Percentiles rank a stretch among this genome's conserved stretches.
Conservation (phyloP, 37 sponge, comb jelly and placozoan species). For the Amphimedon queenslandica region DNA sequence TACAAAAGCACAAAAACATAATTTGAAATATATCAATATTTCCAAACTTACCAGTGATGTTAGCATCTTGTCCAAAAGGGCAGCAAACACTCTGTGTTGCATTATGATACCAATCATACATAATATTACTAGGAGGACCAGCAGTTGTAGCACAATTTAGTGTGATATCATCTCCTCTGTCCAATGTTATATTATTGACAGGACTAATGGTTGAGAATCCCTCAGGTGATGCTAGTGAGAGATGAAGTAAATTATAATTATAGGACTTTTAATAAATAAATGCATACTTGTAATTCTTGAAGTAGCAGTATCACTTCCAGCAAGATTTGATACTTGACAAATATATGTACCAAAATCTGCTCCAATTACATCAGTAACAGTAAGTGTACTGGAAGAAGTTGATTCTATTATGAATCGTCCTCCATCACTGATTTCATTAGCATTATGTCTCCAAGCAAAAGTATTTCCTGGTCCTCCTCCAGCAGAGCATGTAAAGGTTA, state of each 20-base stretch:
- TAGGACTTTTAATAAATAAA: background rate
- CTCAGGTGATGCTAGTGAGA: background rate
- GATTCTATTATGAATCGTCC: background rate
- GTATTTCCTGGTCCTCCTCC: constrained; percentile 26
- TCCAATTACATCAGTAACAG: background rate
- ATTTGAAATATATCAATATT: no score
- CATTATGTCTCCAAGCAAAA: background rate
- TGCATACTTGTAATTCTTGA: background rate
- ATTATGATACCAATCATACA: no score
- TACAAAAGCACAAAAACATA: no score
- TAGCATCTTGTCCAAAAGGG: background rate
- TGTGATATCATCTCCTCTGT: background rate
- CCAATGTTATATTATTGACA: background rate
- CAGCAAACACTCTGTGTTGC: no score
- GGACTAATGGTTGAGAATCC: background rate
- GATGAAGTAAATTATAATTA: background rate
- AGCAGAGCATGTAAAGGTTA: constrained; percentile 15
- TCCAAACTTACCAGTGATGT: no score
- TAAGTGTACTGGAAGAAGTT: background rate
- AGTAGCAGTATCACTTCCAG: background rate
- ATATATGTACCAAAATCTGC: constrained; percentile 5
- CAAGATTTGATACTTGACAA: constrained; percentile 6
- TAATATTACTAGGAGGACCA: no score
- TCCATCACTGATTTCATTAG: background rate
- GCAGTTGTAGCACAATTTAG: constrained; percentile 9